Conservation (phyloP, 2,797 vertebrate species). For the Phoeniculus purpureus region DNA sequence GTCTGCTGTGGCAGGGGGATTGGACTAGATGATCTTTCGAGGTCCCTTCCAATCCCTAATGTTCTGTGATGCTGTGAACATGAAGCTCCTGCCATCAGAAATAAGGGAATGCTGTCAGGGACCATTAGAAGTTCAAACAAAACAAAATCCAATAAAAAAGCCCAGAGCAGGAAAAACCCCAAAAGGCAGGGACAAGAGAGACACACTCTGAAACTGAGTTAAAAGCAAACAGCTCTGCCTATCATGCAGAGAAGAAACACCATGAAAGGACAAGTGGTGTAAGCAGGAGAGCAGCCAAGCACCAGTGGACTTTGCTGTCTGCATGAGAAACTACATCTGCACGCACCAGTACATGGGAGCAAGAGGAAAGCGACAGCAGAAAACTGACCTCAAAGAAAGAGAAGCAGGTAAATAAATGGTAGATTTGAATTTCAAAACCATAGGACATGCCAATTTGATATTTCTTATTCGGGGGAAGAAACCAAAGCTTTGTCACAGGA, state of each 20-base stretch:
- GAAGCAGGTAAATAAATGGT: background rate
- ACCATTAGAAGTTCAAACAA: background rate
- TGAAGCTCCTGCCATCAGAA: background rate
- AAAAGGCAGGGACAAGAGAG: background rate
- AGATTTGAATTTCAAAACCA: background rate
- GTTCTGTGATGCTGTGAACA: no score
- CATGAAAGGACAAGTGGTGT: rapidly evolving
- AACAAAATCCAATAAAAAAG: background rate
- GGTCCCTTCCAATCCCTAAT: no score
- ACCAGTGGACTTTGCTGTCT: background rate
- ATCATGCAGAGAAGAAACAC: background rate
- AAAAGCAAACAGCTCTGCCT: background rate
- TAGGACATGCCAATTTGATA: background rate
- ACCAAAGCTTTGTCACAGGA: background rate
- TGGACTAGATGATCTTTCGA: no score
- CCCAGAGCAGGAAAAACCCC: background rate
- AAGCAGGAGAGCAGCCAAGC: background rate
- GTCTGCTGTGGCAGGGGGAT: background rate
- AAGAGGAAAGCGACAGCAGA: background rate
- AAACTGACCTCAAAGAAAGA: background rate
- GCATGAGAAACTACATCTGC: background rate
- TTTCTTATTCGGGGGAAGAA: background rate
- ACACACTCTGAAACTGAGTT: background rate
- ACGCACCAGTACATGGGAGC: rapidly evolving
- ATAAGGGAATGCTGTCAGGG: background rate